Evolutionary conservation across 2,113 vertebrate genomes (phyloP), one percentile per base, ranked within the genome.

Genomic region (Proterorhinus semilunaris): DNA sequence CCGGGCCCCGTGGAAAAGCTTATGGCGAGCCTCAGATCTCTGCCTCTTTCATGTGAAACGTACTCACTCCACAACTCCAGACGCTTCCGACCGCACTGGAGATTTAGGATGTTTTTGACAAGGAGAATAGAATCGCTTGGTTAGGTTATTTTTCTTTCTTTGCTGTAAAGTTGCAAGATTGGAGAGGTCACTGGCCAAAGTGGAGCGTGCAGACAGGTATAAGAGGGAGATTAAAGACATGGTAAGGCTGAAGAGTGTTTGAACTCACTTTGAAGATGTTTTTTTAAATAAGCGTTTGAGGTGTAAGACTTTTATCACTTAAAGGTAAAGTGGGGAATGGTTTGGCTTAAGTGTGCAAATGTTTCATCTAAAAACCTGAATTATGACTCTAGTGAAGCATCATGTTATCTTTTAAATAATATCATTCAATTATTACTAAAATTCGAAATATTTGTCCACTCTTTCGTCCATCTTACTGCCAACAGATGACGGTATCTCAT

Each of bases 11-110:
- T 16, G 68, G 76, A 91, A 88, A 76, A 82, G 81, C 83, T 89
- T 88, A 86, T 83, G 77, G 81, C 80, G 79, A 71, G 53, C 79
- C 72, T 90, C 75, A 89, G 88, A 91, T 89, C 83, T 88, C 72
- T 51, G 69, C 48, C 67, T 68, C 86, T 88, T 89, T 90, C 80
- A 89, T 88, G 82, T 85, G 71, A 82, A 27, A 85, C 77, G 68
- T 72, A 69, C 76, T 68, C 76, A 49, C 75, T 81, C 66, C 17
- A 63, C 21, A 55, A 71, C 83, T 81, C 73, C 58, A 36, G 79
- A 78, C 82, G 82, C 87, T 83, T 88, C 83, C 78, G 65, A 76
- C 72, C 67, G 78, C 84, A 71, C 72, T 78, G 63, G 76, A 81
- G 84, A 86, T 77, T 81, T 73, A 75, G 73, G 54, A 52, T 57